Base-by-base conservation (phyloP, 2,888 invertebrate genomes). In the Leptarthrus brevirostris region DNA sequence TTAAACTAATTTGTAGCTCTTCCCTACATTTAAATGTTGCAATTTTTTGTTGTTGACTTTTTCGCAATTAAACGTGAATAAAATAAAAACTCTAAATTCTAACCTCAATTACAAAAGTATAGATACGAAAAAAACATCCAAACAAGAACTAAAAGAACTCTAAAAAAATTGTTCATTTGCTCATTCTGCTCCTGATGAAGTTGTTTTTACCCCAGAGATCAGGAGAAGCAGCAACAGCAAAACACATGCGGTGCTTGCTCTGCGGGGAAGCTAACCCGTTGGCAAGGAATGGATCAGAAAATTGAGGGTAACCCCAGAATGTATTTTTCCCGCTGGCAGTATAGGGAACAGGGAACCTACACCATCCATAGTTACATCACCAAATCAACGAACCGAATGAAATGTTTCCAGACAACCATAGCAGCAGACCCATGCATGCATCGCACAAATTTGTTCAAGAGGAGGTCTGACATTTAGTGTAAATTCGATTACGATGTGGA, bases 321-420 rank as follows among this genome's bases (percentile, higher is more conserved):
- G 24, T 58, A 58, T 58, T 58, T 58, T 58, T 36, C 58, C 56
- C 30, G 16, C 56, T 30, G 18, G 34, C n/a, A 16, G 36, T 20
- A 36, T 3, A 36, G 18, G 20, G 20, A 12, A 18, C n/a, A 16
- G 6, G 8, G 4, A 30, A 5, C 8, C 8, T n/a, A 3, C 40
- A 6, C n/a, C 12, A 8, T 8, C 36, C 20, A n/a, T 58, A 34
- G 14, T 58, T 58, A 58, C 58, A 58, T 58, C 36, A 58, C 58
- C 58, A 58, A 58, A 58, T 58, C 58, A 58, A 58, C 58, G 58
- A 58, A 58, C 58, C 58, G 58, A 58, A 40, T 4, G 58, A 12
- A 58, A 58, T 58, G 58, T 12, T 34, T 36, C 58, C 20, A 58
- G 36, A 58, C 58, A 58, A 26, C 36, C 58, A 34, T 5, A 36